Evolutionary conservation across 2,888 invertebrate genomes (phyloP), one percentile per base, ranked within the genome.

Genomic region (Beris chalybata): DNA sequence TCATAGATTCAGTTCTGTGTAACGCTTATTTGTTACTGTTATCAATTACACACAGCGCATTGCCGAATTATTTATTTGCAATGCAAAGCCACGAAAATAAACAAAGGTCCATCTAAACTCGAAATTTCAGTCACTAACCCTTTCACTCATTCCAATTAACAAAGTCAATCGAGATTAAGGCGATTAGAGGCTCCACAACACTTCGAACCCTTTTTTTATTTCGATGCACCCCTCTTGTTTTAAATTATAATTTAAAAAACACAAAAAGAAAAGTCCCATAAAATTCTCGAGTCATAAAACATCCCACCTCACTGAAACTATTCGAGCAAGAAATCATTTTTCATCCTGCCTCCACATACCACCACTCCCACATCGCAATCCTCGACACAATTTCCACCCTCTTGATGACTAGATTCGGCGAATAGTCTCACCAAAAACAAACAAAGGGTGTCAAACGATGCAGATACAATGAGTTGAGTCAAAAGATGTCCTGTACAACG

Each of bases 401-500:
- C 55, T 30, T n/a, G 5, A 5, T 32, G 22, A 22, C 22, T 22
- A 22, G 30, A 55, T 38, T n/a, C 53, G 12, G 32, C 31, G 5
- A 31, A 15, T 43, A 53, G 48, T 56, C 66, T 52, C 45, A 22
- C 65, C 22, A 64, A 69, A 71, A 71, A 69, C 69, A 71, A 71
- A 71, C 71, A 73, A 69, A 69, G 71, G 71, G 70, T 71, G 70
- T 69, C 64, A 71, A 71, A 45, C 31, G 61, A 71, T 64, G 65
- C 68, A 68, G 67, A 68, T 57, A 68, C 68, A 69, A 66, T 58
- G 65, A 66, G 54, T 12, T 47, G 13, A 30, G 56, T 56, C 43
- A 13, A 43, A 43, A 38, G 43, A 56, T 32, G 15, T 43, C 38
- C 55, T 38, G 38, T 9, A 38, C 38, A 38, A 7, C 38, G 38